A percentile compares a stretch with the other conserved stretches of the same genome.
Evolutionary conservation across 2,113 vertebrate genomes (phyloP).

Genomic region (Paradisaea rubra): DNA sequence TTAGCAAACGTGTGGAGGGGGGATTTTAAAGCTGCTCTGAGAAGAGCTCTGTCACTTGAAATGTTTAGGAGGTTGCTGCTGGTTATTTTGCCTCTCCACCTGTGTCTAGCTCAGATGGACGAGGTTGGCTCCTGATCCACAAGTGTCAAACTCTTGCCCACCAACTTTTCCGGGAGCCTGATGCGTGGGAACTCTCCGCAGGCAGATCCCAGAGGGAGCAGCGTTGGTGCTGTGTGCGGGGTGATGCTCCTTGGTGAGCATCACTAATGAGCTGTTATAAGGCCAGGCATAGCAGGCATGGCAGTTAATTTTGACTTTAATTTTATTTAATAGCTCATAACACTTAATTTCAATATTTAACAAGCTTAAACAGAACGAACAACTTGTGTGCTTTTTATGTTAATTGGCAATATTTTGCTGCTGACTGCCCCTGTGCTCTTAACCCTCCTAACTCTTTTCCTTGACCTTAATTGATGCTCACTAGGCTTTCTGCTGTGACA

Average conservation of each 20-base stretch:
- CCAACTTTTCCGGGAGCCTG: neutral
- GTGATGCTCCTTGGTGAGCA: neutral
- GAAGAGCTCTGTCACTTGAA: neutral
- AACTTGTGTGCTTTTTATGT: neutral
- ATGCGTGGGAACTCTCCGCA: rapidly evolving
- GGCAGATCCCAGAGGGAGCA: neutral
- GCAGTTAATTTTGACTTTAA: constrained; percentile 20
- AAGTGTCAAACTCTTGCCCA: neutral
- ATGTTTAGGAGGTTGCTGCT: neutral
- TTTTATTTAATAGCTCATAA: constrained; percentile 47
- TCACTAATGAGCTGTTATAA: neutral
- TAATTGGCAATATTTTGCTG: constrained; percentile 48
- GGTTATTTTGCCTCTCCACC: neutral
- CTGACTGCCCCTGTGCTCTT: constrained; percentile 13
- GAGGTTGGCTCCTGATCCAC: neutral
- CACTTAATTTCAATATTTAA: constrained; percentile 34
- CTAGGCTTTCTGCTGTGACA: neutral
- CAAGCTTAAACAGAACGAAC: constrained; percentile 5
- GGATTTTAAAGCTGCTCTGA: neutral
- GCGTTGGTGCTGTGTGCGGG: rapidly evolving
- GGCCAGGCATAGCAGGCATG: neutral
- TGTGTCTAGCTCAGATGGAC: neutral
- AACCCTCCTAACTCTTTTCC: neutral
- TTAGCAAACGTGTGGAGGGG: neutral
- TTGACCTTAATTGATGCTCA: neutral